Evolutionary conservation across 2,797 vertebrate species (phyloP).

Genomic region (Gila robusta): DNA sequence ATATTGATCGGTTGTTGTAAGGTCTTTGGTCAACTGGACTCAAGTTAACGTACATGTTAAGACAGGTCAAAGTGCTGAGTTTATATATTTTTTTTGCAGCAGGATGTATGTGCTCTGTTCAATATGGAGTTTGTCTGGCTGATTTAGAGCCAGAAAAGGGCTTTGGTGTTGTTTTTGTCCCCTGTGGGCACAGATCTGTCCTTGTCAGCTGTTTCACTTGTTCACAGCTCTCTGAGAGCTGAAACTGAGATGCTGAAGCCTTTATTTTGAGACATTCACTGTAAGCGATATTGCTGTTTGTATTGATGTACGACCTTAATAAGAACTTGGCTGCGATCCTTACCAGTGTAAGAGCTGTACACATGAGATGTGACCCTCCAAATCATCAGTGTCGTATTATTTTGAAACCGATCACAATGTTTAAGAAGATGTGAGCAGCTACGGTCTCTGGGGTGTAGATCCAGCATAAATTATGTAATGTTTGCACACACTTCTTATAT

Average conservation of each 20-base stretch:
- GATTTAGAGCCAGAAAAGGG: constrained; percentile 20
- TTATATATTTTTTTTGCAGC: not conserved
- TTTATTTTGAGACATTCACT: constrained; percentile 38
- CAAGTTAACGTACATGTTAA: not conserved
- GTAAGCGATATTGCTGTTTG: constrained; percentile 19
- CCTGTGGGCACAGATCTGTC: constrained; percentile 27
- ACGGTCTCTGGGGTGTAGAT: not conserved
- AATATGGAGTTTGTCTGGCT: constrained; percentile 16
- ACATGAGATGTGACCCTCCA: constrained; percentile 1
- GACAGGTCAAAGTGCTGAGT: not conserved
- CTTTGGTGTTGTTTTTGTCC: constrained; percentile 26
- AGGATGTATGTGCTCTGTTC: not conserved
- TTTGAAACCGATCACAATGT: not conserved
- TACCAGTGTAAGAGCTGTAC: constrained; percentile 23
- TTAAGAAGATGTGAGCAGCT: not conserved
- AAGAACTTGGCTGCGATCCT: not conserved
- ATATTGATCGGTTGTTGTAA: constrained; percentile 18
- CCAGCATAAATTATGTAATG: constrained; percentile 12
- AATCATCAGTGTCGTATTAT: constrained; percentile 19
- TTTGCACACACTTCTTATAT: not conserved
- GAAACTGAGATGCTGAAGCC: constrained; percentile 1
- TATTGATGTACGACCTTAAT: constrained; percentile 11
- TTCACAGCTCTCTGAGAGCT: constrained; percentile 26
- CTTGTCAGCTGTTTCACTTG: constrained; percentile 12
- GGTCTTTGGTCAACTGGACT: not conserved